Percentiles rank a stretch among this genome's conserved stretches.
These are phyloP conservation scores for Symphodus melops DNA, from an alignment of 2,113 vertebrate species.

Conservation along the genomic window DNA sequence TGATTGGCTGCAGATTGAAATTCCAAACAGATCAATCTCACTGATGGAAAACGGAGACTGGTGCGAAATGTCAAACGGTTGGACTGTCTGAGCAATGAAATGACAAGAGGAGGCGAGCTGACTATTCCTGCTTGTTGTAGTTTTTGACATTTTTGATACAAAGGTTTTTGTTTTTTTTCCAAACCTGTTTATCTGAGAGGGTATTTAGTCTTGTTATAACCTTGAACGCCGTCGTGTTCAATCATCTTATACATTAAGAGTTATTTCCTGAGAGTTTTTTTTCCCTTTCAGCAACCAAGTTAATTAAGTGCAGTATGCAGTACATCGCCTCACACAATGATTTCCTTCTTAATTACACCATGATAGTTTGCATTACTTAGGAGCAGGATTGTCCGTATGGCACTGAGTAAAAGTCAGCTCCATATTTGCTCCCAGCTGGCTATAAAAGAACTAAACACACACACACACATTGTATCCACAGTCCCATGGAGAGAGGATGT, in stretches of 20 bases:
- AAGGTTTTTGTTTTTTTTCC: background rate
- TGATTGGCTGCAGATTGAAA: constrained; percentile 65
- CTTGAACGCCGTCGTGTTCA: background rate
- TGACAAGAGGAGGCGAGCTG: background rate
- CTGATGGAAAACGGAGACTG: constrained; percentile 8
- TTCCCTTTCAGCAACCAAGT: background rate
- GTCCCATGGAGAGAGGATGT: background rate
- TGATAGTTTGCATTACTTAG: constrained; percentile 17
- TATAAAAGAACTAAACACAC: background rate
- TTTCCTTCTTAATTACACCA: constrained; percentile 43
- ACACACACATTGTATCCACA: background rate
- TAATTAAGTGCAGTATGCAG: background rate
- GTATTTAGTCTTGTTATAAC: background rate
- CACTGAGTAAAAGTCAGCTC: constrained; percentile 24
- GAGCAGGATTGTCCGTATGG: constrained; percentile 13
- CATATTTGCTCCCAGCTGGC: background rate
- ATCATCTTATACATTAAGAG: background rate
- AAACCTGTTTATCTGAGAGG: background rate
- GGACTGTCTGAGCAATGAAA: constrained; percentile 33
- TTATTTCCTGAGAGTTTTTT: background rate
- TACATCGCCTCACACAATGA: background rate
- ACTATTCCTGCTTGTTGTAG: background rate
- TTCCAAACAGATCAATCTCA: constrained; percentile 46
- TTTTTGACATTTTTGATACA: constrained; percentile 30
- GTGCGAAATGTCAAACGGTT: constrained; percentile 42